Percentiles rank a stretch among this genome's conserved stretches.
These are phyloP conservation scores for Malacosoma neustria DNA, from an alignment of 2,888 invertebrate species.

Conservation along the genomic window DNA sequence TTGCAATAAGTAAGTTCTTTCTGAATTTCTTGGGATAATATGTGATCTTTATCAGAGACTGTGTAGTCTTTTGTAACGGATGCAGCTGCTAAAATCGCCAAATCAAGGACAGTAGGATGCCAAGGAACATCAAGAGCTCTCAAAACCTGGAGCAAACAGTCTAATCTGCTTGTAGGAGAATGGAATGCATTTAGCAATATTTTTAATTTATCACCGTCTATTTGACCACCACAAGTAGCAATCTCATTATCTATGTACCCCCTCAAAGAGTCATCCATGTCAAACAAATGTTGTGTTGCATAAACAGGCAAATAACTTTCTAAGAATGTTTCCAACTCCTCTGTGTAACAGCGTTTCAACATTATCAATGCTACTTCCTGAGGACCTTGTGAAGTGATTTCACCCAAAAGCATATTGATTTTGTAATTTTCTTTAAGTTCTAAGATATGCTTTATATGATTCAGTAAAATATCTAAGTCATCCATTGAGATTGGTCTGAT, in stretches of 20 bases:
- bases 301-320: slow-evolving; percentile 54
- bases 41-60: slow-evolving; percentile 42
- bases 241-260: slow-evolving; percentile 60
- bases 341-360: slow-evolving; percentile 64
- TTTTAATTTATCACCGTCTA: slow-evolving; percentile 51
- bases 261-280: slow-evolving; percentile 52
- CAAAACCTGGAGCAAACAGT: slow-evolving; percentile 55
- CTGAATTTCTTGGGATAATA: slow-evolving; percentile 50
- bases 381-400: slow-evolving; percentile 51
- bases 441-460: slow-evolving; percentile 49
- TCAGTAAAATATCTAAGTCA: slow-evolving; percentile 52
- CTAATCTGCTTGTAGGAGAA: slow-evolving; percentile 42
- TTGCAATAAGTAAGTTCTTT: slow-evolving; percentile 59
- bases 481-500: slow-evolving; percentile 59
- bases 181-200: slow-evolving; percentile 50
- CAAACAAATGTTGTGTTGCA: slow-evolving; percentile 51
- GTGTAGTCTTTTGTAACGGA: slow-evolving; percentile 49
- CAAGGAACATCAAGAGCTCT: slow-evolving; percentile 64
- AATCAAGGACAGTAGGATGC: slow-evolving; percentile 38
- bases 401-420: slow-evolving; percentile 59
- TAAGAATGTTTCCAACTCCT: slow-evolving; percentile 56
- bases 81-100: slow-evolving; percentile 46
- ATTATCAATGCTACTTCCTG: slow-evolving; percentile 61
- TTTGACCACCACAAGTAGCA: slow-evolving; percentile 48
- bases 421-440: slow-evolving; percentile 62